Evolutionary conservation across 2,113 vertebrate genomes (phyloP).

Genomic region (Cochlearius cochlearius): DNA sequence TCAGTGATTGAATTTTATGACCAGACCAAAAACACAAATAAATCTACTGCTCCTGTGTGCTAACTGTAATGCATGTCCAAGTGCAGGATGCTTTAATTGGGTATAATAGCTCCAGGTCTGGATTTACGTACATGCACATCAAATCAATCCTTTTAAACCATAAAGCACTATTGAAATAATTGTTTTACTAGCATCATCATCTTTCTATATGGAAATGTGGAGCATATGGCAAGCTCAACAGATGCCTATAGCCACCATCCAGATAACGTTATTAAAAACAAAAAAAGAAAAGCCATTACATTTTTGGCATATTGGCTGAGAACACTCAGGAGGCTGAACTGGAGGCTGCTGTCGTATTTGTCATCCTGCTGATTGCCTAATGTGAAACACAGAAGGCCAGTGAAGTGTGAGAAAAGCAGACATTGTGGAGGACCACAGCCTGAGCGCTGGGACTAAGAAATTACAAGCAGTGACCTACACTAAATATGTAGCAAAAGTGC

Average conservation of each 20-base stretch:
- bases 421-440: not conserved
- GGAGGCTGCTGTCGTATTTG: not conserved
- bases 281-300: constrained; percentile 19
- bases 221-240: constrained; percentile 27
- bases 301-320: not conserved
- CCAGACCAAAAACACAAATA: constrained; percentile 4
- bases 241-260: not conserved
- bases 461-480: not conserved
- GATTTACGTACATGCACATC: not conserved
- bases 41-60: not conserved
- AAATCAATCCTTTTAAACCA: constrained; percentile 12
- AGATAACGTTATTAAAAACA: constrained; percentile 5
- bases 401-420: constrained; percentile 6
- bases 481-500: not conserved
- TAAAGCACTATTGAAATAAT: constrained; percentile 39
- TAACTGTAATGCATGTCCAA: not conserved
- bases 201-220: constrained; percentile 4
- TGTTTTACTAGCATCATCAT: constrained; percentile 44
- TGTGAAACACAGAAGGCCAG: not conserved
- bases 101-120: constrained; percentile 25
- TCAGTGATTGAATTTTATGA: constrained; percentile 7
- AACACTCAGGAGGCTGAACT: constrained; percentile 23
- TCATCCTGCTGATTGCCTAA: constrained; percentile 40
- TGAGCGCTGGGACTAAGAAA: not conserved
- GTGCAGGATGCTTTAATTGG: constrained; percentile 15